A percentile compares a stretch with the other conserved stretches of the same genome.
Evolutionary conservation across 2,113 vertebrate species (phyloP).

Genomic region (Stegastes partitus): DNA sequence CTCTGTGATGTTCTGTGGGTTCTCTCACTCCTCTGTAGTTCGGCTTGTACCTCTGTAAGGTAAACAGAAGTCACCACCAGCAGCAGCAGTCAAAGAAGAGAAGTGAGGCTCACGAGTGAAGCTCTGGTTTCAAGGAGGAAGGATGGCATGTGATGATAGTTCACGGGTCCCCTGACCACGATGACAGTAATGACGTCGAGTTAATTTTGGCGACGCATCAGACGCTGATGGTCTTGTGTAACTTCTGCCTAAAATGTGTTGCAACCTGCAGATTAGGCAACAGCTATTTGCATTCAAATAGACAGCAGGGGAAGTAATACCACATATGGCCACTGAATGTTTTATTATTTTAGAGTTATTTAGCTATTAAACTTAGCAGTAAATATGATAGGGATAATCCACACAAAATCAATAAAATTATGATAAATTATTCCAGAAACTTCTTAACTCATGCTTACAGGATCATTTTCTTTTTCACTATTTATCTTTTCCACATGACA

Average conservation of each 20-base stretch:
- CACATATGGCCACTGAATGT: background rate
- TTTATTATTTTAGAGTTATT: too few relatives aligned
- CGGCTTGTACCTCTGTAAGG: constrained; percentile 13
- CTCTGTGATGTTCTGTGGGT: constrained; percentile 19
- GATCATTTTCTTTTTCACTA: background rate
- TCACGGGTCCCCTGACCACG: constrained; percentile 45
- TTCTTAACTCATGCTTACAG: too few relatives aligned
- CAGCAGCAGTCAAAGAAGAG: constrained; percentile 54
- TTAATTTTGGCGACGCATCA: background rate
- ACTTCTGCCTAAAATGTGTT: background rate
- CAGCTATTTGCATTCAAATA: background rate
- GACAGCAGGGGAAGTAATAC: background rate
- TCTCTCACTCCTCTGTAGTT: constrained; percentile 15
- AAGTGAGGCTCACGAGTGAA: constrained; percentile 46
- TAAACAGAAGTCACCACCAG: constrained; percentile 21
- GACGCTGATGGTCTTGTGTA: background rate
- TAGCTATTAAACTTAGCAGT: background rate
- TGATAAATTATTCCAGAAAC: too few relatives aligned
- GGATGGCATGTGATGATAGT: constrained; percentile 65
- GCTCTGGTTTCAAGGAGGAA: constrained; percentile 59
- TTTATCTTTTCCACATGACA: background rate
- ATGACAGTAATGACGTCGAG: background rate
- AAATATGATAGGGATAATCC: background rate
- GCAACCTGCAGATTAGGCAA: constrained; percentile 19
- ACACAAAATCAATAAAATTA: too few relatives aligned